These are phyloP conservation scores for Halcyon badia DNA, from an alignment of 2,797 vertebrate genomes.

Conservation along the genomic window DNA sequence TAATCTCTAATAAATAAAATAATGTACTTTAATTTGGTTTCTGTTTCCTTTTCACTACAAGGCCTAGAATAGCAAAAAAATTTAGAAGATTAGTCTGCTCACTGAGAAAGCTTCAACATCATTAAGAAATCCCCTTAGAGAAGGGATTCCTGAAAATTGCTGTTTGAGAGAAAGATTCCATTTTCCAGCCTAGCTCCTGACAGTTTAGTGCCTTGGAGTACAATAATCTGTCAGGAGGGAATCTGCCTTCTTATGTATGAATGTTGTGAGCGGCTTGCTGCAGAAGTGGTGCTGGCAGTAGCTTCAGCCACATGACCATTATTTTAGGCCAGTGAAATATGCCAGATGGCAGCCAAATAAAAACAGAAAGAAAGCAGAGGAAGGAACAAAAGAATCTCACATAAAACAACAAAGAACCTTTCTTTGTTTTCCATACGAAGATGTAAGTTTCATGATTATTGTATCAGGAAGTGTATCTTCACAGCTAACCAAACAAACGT, in stretches of 20 bases:
- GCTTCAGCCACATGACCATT: slow-evolving; percentile 39
- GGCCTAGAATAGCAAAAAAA: background rate
- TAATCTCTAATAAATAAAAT: background rate
- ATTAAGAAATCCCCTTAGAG: background rate
- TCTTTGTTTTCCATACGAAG: background rate
- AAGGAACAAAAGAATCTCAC: slow-evolving; percentile 12
- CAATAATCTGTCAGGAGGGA: background rate
- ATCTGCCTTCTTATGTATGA: background rate
- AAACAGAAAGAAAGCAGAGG: slow-evolving; percentile 19
- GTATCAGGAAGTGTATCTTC: background rate
- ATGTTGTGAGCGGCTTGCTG: slow-evolving; percentile 11
- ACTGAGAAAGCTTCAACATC: background rate
- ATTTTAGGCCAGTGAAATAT: slow-evolving; percentile 26
- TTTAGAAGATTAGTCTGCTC: background rate
- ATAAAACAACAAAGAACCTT: background rate
- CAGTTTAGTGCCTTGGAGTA: background rate
- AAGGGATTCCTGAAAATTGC: slow-evolving; percentile 12
- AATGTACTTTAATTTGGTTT: background rate
- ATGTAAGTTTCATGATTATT: background rate
- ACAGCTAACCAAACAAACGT: background rate
- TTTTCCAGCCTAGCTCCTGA: background rate
- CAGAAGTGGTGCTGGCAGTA: slow-evolving; percentile 41
- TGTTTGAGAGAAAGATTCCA: background rate
- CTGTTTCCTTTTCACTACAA: background rate
- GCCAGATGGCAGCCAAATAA: slow-evolving; percentile 48